phyloP scores from a whole-genome alignment of 1,140 invertebrate genomes.

The Lucilia cuprina region DNA sequence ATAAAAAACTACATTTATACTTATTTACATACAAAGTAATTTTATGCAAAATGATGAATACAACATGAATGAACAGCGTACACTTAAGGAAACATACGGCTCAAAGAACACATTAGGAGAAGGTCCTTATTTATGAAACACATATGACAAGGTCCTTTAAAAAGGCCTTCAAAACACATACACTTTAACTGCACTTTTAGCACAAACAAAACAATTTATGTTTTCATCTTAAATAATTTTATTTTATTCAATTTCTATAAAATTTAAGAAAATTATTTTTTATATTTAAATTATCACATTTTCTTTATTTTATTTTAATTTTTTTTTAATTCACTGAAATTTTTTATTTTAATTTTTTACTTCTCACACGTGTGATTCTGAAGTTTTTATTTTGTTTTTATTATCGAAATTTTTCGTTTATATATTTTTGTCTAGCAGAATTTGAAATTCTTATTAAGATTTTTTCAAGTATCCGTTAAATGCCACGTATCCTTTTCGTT shows the following conservation, averaged over 20 bases:
- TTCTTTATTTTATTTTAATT: neutral
- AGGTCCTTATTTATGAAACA: neutral
- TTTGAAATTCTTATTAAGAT: neutral
- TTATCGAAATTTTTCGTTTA: neutral
- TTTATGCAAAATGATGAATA: neutral
- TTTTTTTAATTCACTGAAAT: neutral
- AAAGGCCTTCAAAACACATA: neutral
- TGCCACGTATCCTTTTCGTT: neutral
- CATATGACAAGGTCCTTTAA: neutral
- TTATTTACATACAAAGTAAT: neutral
- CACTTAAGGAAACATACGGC: neutral
- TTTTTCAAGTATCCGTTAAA: neutral
- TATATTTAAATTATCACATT: neutral
- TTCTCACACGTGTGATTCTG: neutral
- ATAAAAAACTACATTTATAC: neutral
- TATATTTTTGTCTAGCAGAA: neutral
- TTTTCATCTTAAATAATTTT: too few relatives aligned
- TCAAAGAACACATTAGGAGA: neutral
- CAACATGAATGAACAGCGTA: neutral
- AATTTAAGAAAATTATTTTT: neutral
- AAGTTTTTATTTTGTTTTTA: neutral
- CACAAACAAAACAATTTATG: too few relatives aligned
- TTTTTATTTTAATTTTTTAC: neutral
- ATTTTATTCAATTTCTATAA: neutral
- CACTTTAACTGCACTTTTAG: too few relatives aligned